Percentiles rank a stretch among this genome's conserved stretches.
Conservation (phyloP, 2,113 vertebrate genomes). For the Psettodes erumei region DNA sequence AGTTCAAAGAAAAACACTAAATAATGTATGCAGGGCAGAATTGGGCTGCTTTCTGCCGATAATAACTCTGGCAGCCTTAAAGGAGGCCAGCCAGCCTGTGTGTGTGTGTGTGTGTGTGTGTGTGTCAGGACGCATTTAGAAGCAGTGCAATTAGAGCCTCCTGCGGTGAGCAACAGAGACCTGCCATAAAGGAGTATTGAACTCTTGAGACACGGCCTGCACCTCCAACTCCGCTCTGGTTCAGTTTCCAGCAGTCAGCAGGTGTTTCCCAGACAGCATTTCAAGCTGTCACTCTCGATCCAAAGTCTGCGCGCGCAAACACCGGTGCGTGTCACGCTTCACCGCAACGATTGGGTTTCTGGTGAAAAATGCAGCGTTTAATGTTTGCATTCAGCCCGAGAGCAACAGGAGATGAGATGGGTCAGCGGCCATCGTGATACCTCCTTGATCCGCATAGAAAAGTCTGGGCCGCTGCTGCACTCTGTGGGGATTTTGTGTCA, state of each 20-base stretch:
- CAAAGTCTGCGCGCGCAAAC: background rate
- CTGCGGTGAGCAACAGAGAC: constrained; percentile 68
- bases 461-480: background rate
- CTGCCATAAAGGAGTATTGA: constrained; percentile 70
- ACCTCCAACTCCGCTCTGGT: constrained; percentile 55
- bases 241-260: constrained; percentile 41
- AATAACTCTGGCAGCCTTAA: constrained; percentile 80
- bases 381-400: background rate
- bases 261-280: constrained; percentile 33
- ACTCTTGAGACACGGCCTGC: constrained; percentile 68
- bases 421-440: background rate
- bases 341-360: background rate
- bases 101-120: constrained; percentile 30
- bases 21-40: constrained; percentile 83
- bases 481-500: background rate
- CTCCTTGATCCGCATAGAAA: constrained; percentile 6
- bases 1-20: constrained; percentile 85
- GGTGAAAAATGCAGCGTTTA: background rate
- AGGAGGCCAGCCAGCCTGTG: constrained; percentile 72
- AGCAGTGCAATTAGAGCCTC: constrained; percentile 77
- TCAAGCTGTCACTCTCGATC: constrained; percentile 16
- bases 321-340: background rate
- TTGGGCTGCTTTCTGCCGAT: constrained; percentile 82
- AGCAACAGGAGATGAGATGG: constrained; percentile 10
- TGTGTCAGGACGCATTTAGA: constrained; percentile 74